Conservation (phyloP, 2,797 vertebrate species). For the Dromococcyx pavoninus region DNA sequence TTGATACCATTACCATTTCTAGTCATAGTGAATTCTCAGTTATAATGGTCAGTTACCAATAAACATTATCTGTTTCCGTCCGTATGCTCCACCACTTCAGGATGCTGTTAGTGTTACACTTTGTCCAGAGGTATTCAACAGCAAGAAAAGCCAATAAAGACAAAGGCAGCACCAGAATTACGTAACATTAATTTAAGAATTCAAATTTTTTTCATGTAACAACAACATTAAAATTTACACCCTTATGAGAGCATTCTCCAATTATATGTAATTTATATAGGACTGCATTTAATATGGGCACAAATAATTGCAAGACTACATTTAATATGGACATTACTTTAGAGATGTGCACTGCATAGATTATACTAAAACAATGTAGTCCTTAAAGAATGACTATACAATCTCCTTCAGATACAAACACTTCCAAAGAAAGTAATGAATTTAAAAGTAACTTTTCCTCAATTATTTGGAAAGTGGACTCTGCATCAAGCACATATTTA, state of each 20-base stretch:
- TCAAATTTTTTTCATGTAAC: not conserved
- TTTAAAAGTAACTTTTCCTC: not conserved
- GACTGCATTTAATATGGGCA: not conserved
- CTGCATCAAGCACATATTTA: not conserved
- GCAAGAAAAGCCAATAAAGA: not conserved
- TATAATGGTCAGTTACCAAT: not conserved
- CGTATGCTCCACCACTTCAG: not conserved
- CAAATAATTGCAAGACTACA: not conserved
- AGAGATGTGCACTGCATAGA: not conserved
- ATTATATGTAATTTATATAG: not conserved
- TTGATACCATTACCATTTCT: not conserved
- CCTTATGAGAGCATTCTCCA: not conserved
- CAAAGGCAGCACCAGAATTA: not conserved
- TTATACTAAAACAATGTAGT: not conserved
- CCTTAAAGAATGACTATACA: not conserved
- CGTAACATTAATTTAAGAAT: not conserved
- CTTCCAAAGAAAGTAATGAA: not conserved
- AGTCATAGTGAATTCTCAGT: not conserved
- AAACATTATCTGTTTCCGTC: not conserved
- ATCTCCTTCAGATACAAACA: not conserved
- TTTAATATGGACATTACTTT: not conserved
- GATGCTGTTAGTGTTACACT: not conserved
- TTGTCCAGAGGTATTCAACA: slow-evolving; percentile 17
- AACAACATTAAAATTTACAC: not conserved
- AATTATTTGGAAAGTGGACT: not conserved